These are phyloP conservation scores for Xestia ashworthii DNA, from an alignment of 2,888 invertebrate species.

Conservation along the genomic window DNA sequence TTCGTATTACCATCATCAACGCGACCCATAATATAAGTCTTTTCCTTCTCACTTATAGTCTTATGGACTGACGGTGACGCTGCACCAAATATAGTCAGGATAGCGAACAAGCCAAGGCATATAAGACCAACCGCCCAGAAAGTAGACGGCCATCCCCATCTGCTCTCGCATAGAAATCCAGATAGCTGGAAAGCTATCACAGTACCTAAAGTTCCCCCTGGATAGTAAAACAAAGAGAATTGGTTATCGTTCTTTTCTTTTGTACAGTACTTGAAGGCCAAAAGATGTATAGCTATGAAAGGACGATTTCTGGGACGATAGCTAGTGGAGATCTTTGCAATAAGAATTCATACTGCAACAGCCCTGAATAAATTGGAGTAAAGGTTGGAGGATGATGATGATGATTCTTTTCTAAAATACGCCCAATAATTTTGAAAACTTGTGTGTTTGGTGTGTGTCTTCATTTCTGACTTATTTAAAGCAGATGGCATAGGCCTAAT, in stretches of 20 bases:
- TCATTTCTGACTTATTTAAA: not conserved
- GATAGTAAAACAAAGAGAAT: constrained; percentile 35
- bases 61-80: constrained; percentile 86
- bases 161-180: constrained; percentile 90
- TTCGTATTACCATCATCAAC: constrained; percentile 64
- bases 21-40: constrained; percentile 81
- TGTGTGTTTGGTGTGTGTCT: not conserved
- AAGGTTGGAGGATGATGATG: not conserved
- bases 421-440: not conserved
- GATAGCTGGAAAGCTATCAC: constrained; percentile 92
- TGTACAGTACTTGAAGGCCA: no score
- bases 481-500: not conserved
- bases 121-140: constrained; percentile 91
- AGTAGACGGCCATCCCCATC: constrained; percentile 92
- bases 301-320: not conserved
- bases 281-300: not conserved
- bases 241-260: no score
- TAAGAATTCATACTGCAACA: not conserved
- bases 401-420: not conserved
- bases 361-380: not conserved
- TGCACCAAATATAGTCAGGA: constrained; percentile 85
- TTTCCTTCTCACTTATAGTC: constrained; percentile 86
- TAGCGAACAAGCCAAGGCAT: constrained; percentile 86
- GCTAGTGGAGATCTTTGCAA: not conserved
- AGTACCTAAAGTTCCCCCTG: constrained; percentile 92